These are phyloP conservation scores for Karalla daura DNA, from an alignment of 2,797 vertebrate species.

Conservation along the genomic window DNA sequence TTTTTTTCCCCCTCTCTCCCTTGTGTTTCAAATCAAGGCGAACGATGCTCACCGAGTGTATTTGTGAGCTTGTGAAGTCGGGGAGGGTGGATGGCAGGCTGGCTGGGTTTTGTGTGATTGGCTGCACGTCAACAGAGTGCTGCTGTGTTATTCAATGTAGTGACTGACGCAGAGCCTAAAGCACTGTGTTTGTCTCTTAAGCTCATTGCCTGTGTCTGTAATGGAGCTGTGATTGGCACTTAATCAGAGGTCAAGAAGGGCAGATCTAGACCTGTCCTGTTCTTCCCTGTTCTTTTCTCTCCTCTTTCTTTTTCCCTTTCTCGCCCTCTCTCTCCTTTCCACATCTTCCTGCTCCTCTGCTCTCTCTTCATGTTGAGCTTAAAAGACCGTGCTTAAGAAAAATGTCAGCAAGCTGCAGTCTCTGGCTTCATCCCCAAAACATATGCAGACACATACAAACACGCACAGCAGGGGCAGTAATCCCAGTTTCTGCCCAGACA, in stretches of 20 bases:
- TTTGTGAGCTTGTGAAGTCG: conserved; percentile 32
- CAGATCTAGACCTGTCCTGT: conserved; percentile 3
- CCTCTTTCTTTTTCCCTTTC: not conserved
- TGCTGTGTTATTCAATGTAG: conserved; percentile 53
- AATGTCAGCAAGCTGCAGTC: conserved; percentile 22
- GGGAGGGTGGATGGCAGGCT: not conserved
- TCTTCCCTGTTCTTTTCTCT: not conserved
- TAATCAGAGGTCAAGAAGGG: conserved; percentile 58
- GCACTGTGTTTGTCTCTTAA: conserved; percentile 49
- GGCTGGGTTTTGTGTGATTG: conserved; percentile 54
- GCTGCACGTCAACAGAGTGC: conserved; percentile 50
- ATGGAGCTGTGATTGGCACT: conserved; percentile 58
- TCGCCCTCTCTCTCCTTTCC: not conserved
- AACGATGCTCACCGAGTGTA: conserved; percentile 56
- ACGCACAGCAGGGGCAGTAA: conserved; percentile 62
- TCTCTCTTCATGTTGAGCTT: conserved; percentile 15
- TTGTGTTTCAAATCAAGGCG: conserved; percentile 60
- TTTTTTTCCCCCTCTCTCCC: conserved; percentile 29
- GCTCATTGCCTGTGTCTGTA: conserved; percentile 49
- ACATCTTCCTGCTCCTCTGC: not conserved
- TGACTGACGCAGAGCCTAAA: conserved; percentile 49
- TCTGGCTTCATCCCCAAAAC: conserved; percentile 50
- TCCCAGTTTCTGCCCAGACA: conserved; percentile 62
- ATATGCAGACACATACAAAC: conserved; percentile 56
- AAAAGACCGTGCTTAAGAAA: conserved; percentile 23